Base-by-base conservation (phyloP, 2,113 vertebrate genomes). In the Anolis sagrei region DNA sequence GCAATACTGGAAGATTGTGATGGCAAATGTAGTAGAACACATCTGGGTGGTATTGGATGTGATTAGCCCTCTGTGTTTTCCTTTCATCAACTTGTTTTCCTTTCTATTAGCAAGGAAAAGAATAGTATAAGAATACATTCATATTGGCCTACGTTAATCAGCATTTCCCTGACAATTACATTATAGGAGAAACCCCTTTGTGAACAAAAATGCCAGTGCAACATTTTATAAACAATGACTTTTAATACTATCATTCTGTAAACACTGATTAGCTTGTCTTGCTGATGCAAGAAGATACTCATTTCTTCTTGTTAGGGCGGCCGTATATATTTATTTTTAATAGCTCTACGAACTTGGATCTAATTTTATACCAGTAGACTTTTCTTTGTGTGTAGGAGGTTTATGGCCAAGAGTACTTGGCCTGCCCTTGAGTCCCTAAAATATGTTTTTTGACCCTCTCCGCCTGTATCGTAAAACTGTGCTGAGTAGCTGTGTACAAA, bases 251-350 rank as follows among this genome's bases (percentile, higher is more conserved):
- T 32, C 58, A 44, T 80, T 68, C 39, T 54, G 69, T 75, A 79
- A 84, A 75, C 14, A 44, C 70, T 88, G 76, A 68, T 83, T 84
- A 87, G 68, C 21, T 16, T 84, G 74, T 81, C 61, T 76, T 64
- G 23, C 69, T 70, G 3, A 34, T 49, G 36, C 51, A 64, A 78
- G 25, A 81, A 19, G 83, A 18, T 73, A 86, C 64, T 29, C 64
- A 68, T 68, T 29, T 27, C 62, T 66, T 27, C 27, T 66, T 23
- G 25, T 66, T 68, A 29, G 81, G 73, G 87, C 66, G 16, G 73
- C 62, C 11, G 3, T 72, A n/a, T 74, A 49, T 51, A 25, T 13
- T 49, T 76, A 49, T 34, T 51, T 81, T 70, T n/a, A 89, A 91
- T 72, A 81, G 68, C 84, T 76, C 64, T 49, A 51, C 81, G 76